A percentile compares a stretch with the other conserved stretches of the same genome.
These are phyloP conservation scores for Arion vulgaris DNA, from an alignment of 1,140 invertebrate species.

Conservation along the genomic window DNA sequence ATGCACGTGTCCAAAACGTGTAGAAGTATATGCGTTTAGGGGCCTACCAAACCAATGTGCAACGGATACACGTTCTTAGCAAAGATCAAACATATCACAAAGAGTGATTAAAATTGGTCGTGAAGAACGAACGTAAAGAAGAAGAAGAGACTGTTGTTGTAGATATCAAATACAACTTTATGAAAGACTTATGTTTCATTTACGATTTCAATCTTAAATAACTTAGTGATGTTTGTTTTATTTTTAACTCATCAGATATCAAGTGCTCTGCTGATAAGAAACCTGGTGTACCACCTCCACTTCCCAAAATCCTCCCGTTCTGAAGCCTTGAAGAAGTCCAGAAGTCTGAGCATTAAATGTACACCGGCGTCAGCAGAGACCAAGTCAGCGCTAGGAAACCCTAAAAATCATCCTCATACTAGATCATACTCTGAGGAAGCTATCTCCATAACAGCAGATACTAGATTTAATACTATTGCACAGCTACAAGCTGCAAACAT, in stretches of 20 bases:
- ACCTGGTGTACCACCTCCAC: slow-evolving; percentile 8
- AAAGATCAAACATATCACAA: too few relatives aligned
- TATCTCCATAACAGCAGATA: neutral
- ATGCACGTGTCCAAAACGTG: too few relatives aligned
- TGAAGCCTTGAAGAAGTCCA: neutral
- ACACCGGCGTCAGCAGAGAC: neutral
- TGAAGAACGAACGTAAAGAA: too few relatives aligned
- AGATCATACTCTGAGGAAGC: neutral
- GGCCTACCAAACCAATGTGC: too few relatives aligned
- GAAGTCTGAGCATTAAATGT: neutral
- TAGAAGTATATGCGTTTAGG: too few relatives aligned
- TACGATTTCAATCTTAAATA: too few relatives aligned
- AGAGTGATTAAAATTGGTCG: too few relatives aligned
- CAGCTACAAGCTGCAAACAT: neutral
- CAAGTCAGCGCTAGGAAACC: neutral
- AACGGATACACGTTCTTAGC: too few relatives aligned
- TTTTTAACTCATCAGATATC: neutral
- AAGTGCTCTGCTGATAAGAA: neutral
- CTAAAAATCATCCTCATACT: neutral
- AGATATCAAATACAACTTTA: too few relatives aligned
- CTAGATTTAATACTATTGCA: neutral
- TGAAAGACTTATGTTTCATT: too few relatives aligned
- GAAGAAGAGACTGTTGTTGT: too few relatives aligned
- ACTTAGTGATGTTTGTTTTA: too few relatives aligned
- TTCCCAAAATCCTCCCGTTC: slow-evolving; percentile 27